phyloP scores from a whole-genome alignment of 2,888 invertebrate species.

The Scelioninae gen. 1 region DNA sequence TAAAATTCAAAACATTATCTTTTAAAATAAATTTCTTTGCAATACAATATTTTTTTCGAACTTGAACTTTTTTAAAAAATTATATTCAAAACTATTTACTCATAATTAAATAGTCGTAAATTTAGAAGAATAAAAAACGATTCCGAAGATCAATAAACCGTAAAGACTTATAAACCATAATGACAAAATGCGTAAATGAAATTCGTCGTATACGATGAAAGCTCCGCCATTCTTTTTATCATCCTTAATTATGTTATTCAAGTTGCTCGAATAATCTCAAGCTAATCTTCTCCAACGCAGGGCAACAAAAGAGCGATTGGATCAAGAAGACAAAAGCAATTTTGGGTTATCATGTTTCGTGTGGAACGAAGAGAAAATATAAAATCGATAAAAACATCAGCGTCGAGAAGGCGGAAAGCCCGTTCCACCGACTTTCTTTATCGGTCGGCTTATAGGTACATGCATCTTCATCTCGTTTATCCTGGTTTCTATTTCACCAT shows the following conservation, averaged over 20 bases:
- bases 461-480: slow-evolving; percentile 73
- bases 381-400: slow-evolving; percentile 74
- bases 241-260: slow-evolving; percentile 47
- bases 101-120: too few species aligned
- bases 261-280: slow-evolving; percentile 32
- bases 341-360: slow-evolving; percentile 74
- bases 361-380: slow-evolving; percentile 68
- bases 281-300: slow-evolving; percentile 15
- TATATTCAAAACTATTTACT: too few species aligned
- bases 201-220: slow-evolving; percentile 22
- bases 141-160: too few species aligned
- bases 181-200: slow-evolving; percentile 4
- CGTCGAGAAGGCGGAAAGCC: slow-evolving; percentile 68
- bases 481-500: slow-evolving; percentile 53
- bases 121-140: too few species aligned
- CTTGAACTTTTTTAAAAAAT: too few species aligned
- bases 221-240: slow-evolving; percentile 44
- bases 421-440: slow-evolving; percentile 69
- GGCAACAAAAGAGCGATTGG: slow-evolving; percentile 20
- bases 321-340: slow-evolving; percentile 69
- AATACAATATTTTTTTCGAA: too few species aligned
- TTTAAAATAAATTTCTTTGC: too few species aligned
- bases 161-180: too few species aligned
- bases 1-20: too few species aligned
- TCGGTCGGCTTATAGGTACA: slow-evolving; percentile 70